Base-by-base conservation (phyloP, 2,888 invertebrate species). In the Yponomeuta plumbellus region DNA sequence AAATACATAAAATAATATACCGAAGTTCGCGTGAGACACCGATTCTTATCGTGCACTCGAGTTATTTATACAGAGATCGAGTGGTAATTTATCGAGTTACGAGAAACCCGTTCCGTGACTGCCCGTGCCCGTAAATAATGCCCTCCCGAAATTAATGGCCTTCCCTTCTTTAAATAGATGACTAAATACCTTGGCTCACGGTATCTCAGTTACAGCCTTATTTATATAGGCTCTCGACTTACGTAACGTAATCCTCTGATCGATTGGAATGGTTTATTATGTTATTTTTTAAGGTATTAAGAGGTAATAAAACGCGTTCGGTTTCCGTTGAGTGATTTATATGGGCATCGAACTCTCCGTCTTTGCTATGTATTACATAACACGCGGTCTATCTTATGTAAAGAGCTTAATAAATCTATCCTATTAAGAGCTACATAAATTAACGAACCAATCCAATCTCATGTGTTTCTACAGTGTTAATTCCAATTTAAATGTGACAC, bases 161-260 rank as follows among this genome's bases (percentile, higher is more conserved):
- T 80, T 84, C 73, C 85, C 80, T 86, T 89, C 87, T 86, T 86
- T 86, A 88, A 88, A 90, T 89, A 91, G 88, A 90, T 90, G 88
- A 89, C 85, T 90, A 84, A 90, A 88, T 88, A 88, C 84, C 78
- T 71, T 72, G 73, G 78, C 81, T 80, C 88, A 89, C 88, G 88
- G 76, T 86, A 90, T 84, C 82, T 84, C 76, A 72, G 82, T 79
- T 80, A 80, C 81, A 73, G 79, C 77, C 73, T 80, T 85, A 80
- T 86, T 86, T 87, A 84, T 83, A 82, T 83, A 80, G 77, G 78
- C 75, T 75, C 79, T 75, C 56, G 58, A 23, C 73, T 85, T 84
- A 80, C 84, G 83, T 85, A 86, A 88, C 83, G 78, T 81, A 80
- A 85, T 84, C 84, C 82, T 83, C 83, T 76, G 77, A 77, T 80